phyloP scores from a whole-genome alignment of 2,797 vertebrate genomes.

The Amniataba percoides region DNA sequence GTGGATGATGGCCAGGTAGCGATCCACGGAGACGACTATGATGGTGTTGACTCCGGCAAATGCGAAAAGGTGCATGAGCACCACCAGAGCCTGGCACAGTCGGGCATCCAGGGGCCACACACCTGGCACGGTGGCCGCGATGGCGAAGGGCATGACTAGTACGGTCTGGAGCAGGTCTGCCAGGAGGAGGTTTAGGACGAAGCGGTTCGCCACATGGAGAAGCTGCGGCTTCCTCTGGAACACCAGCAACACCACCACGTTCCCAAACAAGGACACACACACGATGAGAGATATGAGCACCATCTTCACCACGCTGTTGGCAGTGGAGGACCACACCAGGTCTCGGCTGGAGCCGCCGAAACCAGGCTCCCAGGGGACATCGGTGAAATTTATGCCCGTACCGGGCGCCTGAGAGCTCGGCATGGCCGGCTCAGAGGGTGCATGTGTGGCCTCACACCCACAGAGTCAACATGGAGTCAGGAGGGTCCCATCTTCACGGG shows the following conservation, averaged over 20 bases:
- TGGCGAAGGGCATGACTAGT: conserved; percentile 91
- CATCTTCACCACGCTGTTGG: conserved; percentile 84
- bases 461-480: conserved; percentile 44
- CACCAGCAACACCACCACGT: conserved; percentile 89
- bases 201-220: conserved; percentile 91
- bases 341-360: conserved; percentile 21
- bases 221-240: conserved; percentile 92
- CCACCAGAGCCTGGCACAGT: conserved; percentile 90
- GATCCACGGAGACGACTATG: conserved; percentile 91
- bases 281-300: conserved; percentile 87
- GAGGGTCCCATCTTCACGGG: conserved; percentile 61
- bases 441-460: conserved; percentile 59
- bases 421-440: conserved; percentile 66
- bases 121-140: conserved; percentile 86
- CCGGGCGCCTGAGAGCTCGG: conserved; percentile 62
- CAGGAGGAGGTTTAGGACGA: conserved; percentile 92
- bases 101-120: conserved; percentile 90
- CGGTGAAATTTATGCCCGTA: conserved; percentile 73
- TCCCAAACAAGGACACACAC: conserved; percentile 88
- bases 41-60: conserved; percentile 93
- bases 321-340: conserved; percentile 62
- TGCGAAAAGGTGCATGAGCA: conserved; percentile 93
- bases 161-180: conserved; percentile 91
- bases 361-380: conserved; percentile 71
- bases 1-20: conserved; percentile 93